Evolutionary conservation across 2,888 invertebrate genomes (phyloP), one percentile per base, ranked within the genome.

Genomic region (Chouioia cunea): DNA sequence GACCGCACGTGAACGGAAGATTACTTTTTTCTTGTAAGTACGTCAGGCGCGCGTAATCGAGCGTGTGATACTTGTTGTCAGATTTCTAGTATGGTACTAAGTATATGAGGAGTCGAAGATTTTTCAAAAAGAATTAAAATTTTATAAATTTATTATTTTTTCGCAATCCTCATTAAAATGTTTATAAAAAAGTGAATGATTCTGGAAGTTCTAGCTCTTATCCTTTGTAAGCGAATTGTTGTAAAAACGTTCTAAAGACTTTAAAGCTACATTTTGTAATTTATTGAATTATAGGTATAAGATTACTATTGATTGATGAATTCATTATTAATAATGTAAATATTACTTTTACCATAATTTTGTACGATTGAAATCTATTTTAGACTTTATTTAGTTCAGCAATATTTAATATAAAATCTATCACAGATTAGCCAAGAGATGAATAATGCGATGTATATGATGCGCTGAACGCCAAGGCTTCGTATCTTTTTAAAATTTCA

Each of bases 341-440:
- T 36, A 36, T 8, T 36, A 36, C 10, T 36, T 36, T 36, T 36
- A 36, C 10, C 10, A 12, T 36, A 36, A 36, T 36, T 36, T 36
- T 36, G 36, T 36, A 36, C 10, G 36, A 36, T 36, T 36, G 10
- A 36, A 36, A 8, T 36, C 36, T 36, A 36, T 36, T 36, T 36
- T 36, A 36, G 36, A 36, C 36, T 36, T 36, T 36, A 36, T 36
- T 36, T 36, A 36, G 36, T 36, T 36, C 36, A 36, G 36, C 36
- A 36, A 36, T 36, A 36, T 36, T 1, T 71, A 71, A 65, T 63
- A 57, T 66, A 56, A 64, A 64, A 23, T 71, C 67, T 71, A 71
- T 71, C 71, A 67, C 67, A 71, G 67, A 64, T 67, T 67, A 67
- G 63, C 67, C 71, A 64, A 71, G 64, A 67, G 64, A 63, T 71